Base-by-base conservation (phyloP, 2,113 vertebrate genomes). In the Callospermophilus lateralis region DNA sequence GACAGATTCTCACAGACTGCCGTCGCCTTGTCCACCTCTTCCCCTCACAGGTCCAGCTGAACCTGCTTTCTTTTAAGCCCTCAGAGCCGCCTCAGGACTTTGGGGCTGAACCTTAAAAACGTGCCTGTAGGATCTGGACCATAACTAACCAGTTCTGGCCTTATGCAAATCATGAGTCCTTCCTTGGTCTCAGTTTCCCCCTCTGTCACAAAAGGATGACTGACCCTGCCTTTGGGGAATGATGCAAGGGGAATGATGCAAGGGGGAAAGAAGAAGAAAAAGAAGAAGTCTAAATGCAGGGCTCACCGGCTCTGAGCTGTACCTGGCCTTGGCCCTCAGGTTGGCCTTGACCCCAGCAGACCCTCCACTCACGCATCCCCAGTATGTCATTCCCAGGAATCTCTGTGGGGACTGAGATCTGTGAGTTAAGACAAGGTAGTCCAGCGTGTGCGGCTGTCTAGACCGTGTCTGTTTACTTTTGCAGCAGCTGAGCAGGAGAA, bases 401-500 rank as follows among this genome's bases (percentile, higher is more conserved):
- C 20, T 81, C 8, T 30, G 74, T 74, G 42, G 70, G 86, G 19
- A 32, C 22, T 15, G 58, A 78, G 34, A 17, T 37, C 51, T 34
- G 16, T 26, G 68, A 45, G 70, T 34, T 55, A 6, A 20, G 81
- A 7, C 8, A 4, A 8, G 48, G 1, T 2, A 15, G 30, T 34
- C 32, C 81, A 39, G 55, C 13, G 30, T 12, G 19, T 42, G 9
- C 8, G 0, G 2, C 76, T 68, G 24, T 24, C 61, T 37, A 92
- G 55, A 85, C 85, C 15, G 4, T 0, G 0, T 51, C 22, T 68
- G 22, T 89, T 85, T 97, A 1, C 95, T 94, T 95, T 97, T 93
- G 11, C 96, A 99, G 98, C 96, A 78, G 92, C 96, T 73, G 97
- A 98, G 76, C 97, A 98, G 72, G 98, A 98, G 89, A 98, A 99